Base-by-base conservation (phyloP, 1,140 invertebrate species). In the silkworm (Bombyx mori) region DNA sequence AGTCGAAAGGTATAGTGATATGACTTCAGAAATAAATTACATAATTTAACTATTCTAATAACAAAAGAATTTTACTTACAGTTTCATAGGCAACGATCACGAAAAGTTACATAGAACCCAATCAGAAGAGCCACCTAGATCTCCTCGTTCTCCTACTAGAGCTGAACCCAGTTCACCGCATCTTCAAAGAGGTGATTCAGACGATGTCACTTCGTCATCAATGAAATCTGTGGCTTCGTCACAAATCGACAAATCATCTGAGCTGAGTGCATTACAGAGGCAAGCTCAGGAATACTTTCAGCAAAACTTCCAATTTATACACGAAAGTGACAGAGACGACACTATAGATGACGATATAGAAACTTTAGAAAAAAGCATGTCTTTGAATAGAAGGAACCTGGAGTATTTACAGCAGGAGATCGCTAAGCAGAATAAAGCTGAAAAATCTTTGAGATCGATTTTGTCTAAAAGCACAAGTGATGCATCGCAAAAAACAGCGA, bases 21-120 rank as follows among this genome's bases (percentile, higher is more conserved):
- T 53, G 42, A 52, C 26, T 35, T 51, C 6, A 10, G n/a, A 47
- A 47, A 51, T 51, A 35, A 6, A 50, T 3, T 50, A 26, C 18
- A 8, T 51, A 8, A 51, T 51, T 51, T 44, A 6, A 35, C 26
- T 35, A 5, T 5, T 35, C 4, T 5, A 42, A 43, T 53, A 10
- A 52, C 35, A 50, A 3, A 22, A 18, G 10, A 9, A 44, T 44
- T 54, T 12, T 42, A 47, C 65, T 77, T 79, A 10, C 66, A 87
- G 80, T 67, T 80, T 82, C 50, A 83, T 86, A 46, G 90, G 71
- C 42, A 71, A 80, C 42, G 91, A 93, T 42, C 94, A 96, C 71
- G 94, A 95, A 67, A 91, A 92, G 63, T 86, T 95, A 44, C 93
- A 94, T 66, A 90, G 94, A 68, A 95, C 94, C 5, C 93, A 95